phyloP scores from a whole-genome alignment of 1,140 invertebrate species.

The Drosophila mauritiana region DNA sequence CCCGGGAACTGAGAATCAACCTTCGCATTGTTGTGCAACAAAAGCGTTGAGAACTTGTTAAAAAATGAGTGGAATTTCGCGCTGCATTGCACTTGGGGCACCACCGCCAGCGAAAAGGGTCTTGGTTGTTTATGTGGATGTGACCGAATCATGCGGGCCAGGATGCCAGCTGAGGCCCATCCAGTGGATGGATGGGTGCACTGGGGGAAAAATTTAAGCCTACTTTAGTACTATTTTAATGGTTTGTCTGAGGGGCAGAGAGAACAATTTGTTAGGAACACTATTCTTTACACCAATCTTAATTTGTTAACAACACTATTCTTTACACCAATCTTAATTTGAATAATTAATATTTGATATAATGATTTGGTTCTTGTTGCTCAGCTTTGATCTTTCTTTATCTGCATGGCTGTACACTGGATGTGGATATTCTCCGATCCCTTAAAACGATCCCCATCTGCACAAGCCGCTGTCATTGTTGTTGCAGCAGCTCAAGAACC shows the following conservation, averaged over 20 bases:
- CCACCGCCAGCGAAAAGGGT: constrained; percentile 25
- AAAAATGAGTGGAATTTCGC: constrained; percentile 82
- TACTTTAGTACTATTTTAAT: too few relatives aligned
- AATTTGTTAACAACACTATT: too few relatives aligned
- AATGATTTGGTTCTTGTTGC: too few relatives aligned
- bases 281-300: background rate
- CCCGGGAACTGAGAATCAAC: constrained; percentile 36
- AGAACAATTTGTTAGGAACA: background rate
- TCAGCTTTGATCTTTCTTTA: background rate
- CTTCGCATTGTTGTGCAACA: constrained; percentile 78
- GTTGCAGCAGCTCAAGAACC: constrained; percentile 35
- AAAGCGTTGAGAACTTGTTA: constrained; percentile 79
- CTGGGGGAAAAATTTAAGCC: background rate
- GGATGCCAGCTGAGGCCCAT: constrained; percentile 26
- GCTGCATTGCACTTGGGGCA: constrained; percentile 74
- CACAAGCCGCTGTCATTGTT: constrained; percentile 32
- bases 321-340: background rate
- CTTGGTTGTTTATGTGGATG: constrained; percentile 19
- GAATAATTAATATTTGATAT: background rate
- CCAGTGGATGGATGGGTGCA: constrained; percentile 43
- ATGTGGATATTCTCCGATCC: constrained; percentile 31
- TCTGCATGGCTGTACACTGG: constrained; percentile 36
- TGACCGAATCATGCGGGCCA: constrained; percentile 18
- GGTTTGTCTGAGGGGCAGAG: background rate
- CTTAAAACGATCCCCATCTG: constrained; percentile 20